phyloP scores from a whole-genome alignment of 2,113 vertebrate species.

The Gobio gobio region DNA sequence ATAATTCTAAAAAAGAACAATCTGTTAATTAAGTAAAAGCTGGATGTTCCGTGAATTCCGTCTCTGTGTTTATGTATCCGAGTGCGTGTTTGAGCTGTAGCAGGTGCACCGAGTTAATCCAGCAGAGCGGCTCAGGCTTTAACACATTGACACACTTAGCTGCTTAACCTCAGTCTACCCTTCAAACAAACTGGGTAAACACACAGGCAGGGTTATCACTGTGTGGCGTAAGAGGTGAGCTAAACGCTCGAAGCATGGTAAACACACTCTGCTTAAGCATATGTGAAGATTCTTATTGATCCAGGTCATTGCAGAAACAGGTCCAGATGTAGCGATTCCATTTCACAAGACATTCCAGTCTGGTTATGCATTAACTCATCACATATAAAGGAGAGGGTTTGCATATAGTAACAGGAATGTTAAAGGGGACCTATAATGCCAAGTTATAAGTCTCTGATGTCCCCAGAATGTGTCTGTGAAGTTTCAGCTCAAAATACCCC shows the following conservation, averaged over 20 bases:
- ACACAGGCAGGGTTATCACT: constrained; percentile 3
- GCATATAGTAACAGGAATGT: not conserved
- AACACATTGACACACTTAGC: constrained; percentile 41
- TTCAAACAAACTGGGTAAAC: constrained; percentile 15
- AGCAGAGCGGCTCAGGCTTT: constrained; percentile 14
- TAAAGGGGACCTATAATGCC: not conserved
- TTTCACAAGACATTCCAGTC: not conserved
- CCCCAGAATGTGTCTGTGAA: no score
- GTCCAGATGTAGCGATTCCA: not conserved
- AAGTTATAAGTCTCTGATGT: no score
- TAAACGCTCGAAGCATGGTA: not conserved
- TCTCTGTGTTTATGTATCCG: constrained; percentile 9
- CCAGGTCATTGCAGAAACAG: not conserved
- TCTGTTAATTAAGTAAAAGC: not conserved
- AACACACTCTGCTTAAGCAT: not conserved
- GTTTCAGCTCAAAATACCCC: no score
- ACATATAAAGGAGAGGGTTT: not conserved
- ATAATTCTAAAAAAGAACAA: not conserved
- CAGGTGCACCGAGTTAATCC: constrained; percentile 35
- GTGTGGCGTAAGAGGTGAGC: constrained; percentile 1
- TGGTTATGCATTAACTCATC: not conserved
- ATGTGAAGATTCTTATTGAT: not conserved
- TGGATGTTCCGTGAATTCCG: not conserved
- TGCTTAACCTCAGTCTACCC: constrained; percentile 15
- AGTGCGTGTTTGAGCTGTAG: constrained; percentile 22